Percentiles rank a stretch among this genome's conserved stretches.
Conservation (phyloP, 2,113 vertebrate species). For the Oxyura jamaicensis region DNA sequence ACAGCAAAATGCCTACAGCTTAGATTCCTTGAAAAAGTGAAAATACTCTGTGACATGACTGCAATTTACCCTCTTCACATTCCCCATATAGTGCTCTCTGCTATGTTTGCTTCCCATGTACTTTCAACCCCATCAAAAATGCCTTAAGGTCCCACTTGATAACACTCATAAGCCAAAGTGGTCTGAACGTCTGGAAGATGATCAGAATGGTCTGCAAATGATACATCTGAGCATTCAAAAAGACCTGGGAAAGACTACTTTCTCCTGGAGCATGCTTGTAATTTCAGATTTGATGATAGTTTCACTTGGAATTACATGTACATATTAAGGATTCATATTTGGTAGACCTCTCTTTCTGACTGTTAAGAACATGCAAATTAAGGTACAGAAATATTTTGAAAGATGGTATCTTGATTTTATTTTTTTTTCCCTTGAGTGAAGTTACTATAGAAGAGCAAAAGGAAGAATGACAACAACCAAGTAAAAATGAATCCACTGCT, state of each 20-base stretch:
- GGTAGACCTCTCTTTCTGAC: neutral
- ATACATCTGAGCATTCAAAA: neutral
- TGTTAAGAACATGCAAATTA: neutral
- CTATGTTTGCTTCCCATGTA: neutral
- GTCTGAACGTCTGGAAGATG: neutral
- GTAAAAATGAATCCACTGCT: neutral
- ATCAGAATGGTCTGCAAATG: neutral
- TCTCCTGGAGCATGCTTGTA: neutral
- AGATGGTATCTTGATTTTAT: neutral
- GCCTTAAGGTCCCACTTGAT: neutral
- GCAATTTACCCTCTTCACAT: slow-evolving; percentile 37
- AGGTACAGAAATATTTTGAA: neutral
- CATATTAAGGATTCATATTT: neutral
- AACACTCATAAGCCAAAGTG: neutral
- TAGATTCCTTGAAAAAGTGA: slow-evolving; percentile 7
- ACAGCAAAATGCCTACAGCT: slow-evolving; percentile 47
- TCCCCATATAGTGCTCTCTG: neutral
- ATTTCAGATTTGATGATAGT: neutral
- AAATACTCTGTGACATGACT: slow-evolving; percentile 32
- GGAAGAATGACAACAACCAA: neutral
- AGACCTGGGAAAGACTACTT: neutral
- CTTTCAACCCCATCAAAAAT: slow-evolving; percentile 15
- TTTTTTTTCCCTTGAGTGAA: neutral
- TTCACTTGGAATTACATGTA: neutral
- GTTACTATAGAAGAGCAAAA: neutral